Percentiles rank a stretch among this genome's conserved stretches.
phyloP scores from a whole-genome alignment of 2,113 vertebrate species.

The Callocephalon fimbriatum region DNA sequence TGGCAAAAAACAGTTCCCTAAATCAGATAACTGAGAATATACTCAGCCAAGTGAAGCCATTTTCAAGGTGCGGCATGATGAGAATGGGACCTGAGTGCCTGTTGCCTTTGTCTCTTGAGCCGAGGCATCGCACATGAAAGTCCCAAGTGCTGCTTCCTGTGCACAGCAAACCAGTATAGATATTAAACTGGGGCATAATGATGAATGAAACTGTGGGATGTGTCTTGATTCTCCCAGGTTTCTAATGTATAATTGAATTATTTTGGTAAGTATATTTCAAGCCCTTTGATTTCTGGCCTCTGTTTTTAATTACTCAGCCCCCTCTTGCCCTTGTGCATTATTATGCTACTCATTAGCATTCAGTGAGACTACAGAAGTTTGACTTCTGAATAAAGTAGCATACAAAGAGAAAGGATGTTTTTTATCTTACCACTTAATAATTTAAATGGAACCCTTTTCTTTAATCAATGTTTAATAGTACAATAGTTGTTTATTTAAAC shows the following conservation, averaged over 20 bases:
- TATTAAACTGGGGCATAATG: slow-evolving; percentile 38
- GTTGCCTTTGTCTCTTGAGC: slow-evolving; percentile 19
- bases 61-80: not conserved
- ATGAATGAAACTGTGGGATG: slow-evolving; percentile 39
- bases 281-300: slow-evolving; percentile 72
- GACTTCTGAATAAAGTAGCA: slow-evolving; percentile 72
- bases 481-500: slow-evolving; percentile 66
- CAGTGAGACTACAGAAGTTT: slow-evolving; percentile 70
- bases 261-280: slow-evolving; percentile 74
- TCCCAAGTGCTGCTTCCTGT: slow-evolving; percentile 8
- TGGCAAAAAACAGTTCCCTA: not conserved
- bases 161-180: not conserved
- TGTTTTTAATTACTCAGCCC: slow-evolving; percentile 76
- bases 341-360: slow-evolving; percentile 75
- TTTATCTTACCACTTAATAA: slow-evolving; percentile 74
- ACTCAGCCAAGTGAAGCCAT: not conserved
- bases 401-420: slow-evolving; percentile 63
- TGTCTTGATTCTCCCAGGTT: slow-evolving; percentile 57
- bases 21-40: not conserved
- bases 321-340: slow-evolving; percentile 72
- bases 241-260: slow-evolving; percentile 73
- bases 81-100: not conserved
- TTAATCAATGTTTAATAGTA: slow-evolving; percentile 71
- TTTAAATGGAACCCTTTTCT: slow-evolving; percentile 58
- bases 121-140: not conserved